Base-by-base conservation (phyloP, 1,140 invertebrate genomes). In the Sesamia nonagrioides region DNA sequence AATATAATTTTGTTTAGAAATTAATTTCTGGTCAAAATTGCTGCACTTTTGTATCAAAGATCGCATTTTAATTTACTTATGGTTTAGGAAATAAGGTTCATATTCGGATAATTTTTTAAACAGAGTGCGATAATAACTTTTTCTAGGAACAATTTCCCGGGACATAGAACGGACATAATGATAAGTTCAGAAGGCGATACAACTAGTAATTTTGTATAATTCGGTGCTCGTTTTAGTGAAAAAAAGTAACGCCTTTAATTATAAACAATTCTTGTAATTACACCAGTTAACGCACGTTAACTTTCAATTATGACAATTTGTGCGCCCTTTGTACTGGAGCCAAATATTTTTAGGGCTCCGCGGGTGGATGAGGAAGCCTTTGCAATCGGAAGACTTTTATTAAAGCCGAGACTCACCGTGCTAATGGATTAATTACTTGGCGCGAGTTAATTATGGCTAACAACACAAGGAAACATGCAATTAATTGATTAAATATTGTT, bases 141-240 rank as follows among this genome's bases (percentile, higher is more conserved):
- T 72, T 56, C 52, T 69, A n/a, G 61, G 58, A 69, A 80, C 73
- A 37, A 52, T 77, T 77, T 69, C 66, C 60, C 52, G 40, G 33
- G 54, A 73, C 60, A 73, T 68, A 73, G 69, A 63, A 35, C 72
- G 61, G 72, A 72, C 35, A 71, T 77, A 78, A 81, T 83, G 40
- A 75, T 73, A 78, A 58, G 73, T 72, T 50, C 60, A 35, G 52
- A 60, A 83, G 74, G 50, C 69, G 81, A 56, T 77, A 78, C 79
- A 88, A 85, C 77, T 83, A 85, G 89, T 86, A 89, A 90, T 92
- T 91, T 91, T 54, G 78, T 87, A 84, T 89, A 88, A 90, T 69
- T 85, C 82, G 80, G 52, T 72, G 63, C 82, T 83, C 63, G 74
- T 68, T 71, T 77, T 76, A 77, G 74, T 82, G 81, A 80, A 79